Evolutionary conservation across 30 jellyfish, hydroid and myxozoan genomes (phyloP), one percentile per base, ranked within the genome.

Genomic region (Nemopilema nomurai): DNA sequence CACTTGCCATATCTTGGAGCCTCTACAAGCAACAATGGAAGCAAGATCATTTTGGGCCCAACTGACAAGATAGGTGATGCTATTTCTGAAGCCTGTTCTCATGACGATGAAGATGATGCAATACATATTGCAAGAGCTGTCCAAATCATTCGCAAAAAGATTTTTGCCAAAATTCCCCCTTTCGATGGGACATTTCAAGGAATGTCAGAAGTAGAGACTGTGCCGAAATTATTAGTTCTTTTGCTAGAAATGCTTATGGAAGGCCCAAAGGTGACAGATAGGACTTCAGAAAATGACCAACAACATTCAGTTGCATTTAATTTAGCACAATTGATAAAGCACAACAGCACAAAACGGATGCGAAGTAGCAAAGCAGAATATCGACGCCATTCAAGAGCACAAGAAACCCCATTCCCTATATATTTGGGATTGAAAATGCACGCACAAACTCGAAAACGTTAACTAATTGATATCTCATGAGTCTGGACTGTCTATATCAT

Each of bases 371-470:
- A 41, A 27, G 26, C 50, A 18, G 87, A 76, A 76, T n/a, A 76
- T n/a, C 67, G 68, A n/a, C 77, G 76, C 28, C 76, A 62, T 33
- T 25, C 41, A 23, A 41, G 57, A 51, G 76, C 78, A n/a, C 51
- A 30, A n/a, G 87, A 76, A 76, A 76, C 76, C 16, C 77, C 87
- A 49, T 76, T 76, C 52, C 83, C 87, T n/a, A 27, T 76, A 21
- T 76, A 76, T 76, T 25, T 76, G 28, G 87, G 87, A 17, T 26
- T 76, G 29, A 51, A n/a, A 52, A 51, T 76, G 87, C 74, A 41
- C 62, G 41, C 87, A 76, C 28, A 76, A 76, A 76, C 76, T 24
- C 87, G 49, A 19, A 51, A 76, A 24, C 9, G 51, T 17, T 53
- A 51, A 22, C 78, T 76, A 18, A 76, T 76, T 18, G 67, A 25